Base-by-base conservation (phyloP, 2,888 invertebrate genomes). In the Brenthis daphne region DNA sequence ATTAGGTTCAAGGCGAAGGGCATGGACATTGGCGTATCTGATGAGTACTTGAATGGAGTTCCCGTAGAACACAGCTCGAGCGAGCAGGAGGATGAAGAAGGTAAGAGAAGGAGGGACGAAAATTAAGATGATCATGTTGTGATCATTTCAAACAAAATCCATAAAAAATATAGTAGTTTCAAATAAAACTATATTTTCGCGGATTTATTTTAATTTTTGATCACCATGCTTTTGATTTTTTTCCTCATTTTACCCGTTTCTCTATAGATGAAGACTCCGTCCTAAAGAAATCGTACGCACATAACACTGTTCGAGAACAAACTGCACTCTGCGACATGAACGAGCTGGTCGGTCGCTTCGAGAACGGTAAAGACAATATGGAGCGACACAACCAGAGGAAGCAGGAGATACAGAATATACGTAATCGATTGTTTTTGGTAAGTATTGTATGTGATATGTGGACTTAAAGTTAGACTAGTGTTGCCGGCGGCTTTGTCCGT, bases 371-470 rank as follows among this genome's bases (percentile, higher is more conserved):
- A 67, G 79, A 87, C 69, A 85, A 92, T 68, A 83, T 90, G 4
- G 89, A 93, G 77, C 89, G 96, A 29, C 94, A 96, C 12, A 96
- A 97, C 77, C 96, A 97, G 82, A 93, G 97, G 58, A 98, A 98
- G 82, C 97, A 97, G 82, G 98, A 98, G 89, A 96, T 98, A 76
- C 96, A 97, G 85, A 96, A 95, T 76, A 97, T 98, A 77, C 94
- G 98, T 67, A 97, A 96, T 79, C 93, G 97, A 60, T 91, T 98
- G 29, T 98, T 97, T 81, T 95, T 97, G 96, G 96, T 96, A 48
- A 78, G 83, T 85, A 2, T 24, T 12, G 33, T 6, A 29, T 29
- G 5, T 29, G 29, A 29, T 29, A 5, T 29, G 29, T 29, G 29
- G 29, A 29, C 4, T 29, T 29, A 3, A 29, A 29, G 0, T 4